Evolutionary conservation across 2,113 vertebrate genomes (phyloP).

Genomic region (Grammomys surdaster): DNA sequence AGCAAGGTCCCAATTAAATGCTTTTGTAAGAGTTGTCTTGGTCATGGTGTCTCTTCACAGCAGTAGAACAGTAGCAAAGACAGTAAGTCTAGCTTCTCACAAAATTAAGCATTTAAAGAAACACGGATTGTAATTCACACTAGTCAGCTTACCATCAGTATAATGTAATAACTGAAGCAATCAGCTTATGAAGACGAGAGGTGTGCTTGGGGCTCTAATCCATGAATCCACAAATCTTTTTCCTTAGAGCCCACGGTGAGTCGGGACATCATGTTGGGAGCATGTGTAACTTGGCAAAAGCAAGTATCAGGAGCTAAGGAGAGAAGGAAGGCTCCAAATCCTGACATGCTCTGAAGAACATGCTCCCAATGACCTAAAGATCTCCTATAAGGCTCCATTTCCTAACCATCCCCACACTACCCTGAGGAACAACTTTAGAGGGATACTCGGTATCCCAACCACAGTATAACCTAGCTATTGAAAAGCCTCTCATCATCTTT

Average conservation of each 20-base stretch:
- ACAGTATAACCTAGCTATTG: not conserved
- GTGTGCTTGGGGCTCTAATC: not conserved
- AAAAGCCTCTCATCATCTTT: not conserved
- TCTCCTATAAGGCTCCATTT: not conserved
- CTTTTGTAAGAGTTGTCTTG: not conserved
- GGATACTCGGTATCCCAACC: not conserved
- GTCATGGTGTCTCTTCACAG: not conserved
- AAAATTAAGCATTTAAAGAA: constrained; percentile 18
- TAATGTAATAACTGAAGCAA: not conserved
- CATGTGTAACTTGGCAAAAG: not conserved
- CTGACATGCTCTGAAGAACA: not conserved
- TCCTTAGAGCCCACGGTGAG: not conserved
- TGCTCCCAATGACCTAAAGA: not conserved
- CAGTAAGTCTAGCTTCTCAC: not conserved
- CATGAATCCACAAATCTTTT: not conserved
- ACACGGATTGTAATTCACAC: not conserved
- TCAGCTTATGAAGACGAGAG: not conserved
- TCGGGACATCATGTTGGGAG: not conserved
- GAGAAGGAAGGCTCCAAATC: not conserved
- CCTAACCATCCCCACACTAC: not conserved
- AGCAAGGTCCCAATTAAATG: not conserved
- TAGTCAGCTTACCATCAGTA: not conserved
- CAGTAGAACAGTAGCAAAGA: not conserved
- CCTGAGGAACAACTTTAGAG: not conserved
- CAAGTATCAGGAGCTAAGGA: not conserved